Evolutionary conservation across 2,888 invertebrate species (phyloP).

Genomic region (Phaedon cochleariae): DNA sequence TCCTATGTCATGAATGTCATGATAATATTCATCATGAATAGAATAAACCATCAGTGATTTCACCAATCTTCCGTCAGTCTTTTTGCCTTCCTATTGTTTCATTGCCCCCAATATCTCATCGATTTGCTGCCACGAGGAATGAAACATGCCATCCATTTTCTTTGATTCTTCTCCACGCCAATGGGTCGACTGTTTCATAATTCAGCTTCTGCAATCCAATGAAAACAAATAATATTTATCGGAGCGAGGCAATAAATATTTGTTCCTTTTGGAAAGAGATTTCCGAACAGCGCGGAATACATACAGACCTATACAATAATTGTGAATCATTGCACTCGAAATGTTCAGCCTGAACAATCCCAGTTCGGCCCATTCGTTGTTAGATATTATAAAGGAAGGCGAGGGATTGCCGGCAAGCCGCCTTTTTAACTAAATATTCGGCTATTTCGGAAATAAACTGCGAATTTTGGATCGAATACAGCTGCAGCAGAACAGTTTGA

Average conservation of each 20-base stretch:
- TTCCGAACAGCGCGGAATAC: not conserved
- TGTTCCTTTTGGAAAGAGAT: not conserved
- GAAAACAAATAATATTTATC: slow-evolving; percentile 1
- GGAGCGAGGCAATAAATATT: not conserved
- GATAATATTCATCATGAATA: no score
- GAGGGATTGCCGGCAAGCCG: not conserved
- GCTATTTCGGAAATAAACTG: not conserved
- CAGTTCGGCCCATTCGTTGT: slow-evolving; percentile 46
- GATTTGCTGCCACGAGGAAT: no score
- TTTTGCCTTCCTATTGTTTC: no score
- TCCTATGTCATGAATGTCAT: no score
- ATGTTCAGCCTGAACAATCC: slow-evolving; percentile 41
- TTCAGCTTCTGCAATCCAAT: not conserved
- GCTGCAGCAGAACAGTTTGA: not conserved
- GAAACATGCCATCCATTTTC: not conserved
- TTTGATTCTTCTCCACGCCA: not conserved
- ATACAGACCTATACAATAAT: slow-evolving; percentile 9
- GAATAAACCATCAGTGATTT: no score
- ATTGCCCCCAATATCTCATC: no score
- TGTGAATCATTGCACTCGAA: slow-evolving; percentile 47
- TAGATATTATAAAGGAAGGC: slow-evolving; percentile 45
- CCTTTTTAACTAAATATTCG: not conserved
- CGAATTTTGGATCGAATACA: not conserved
- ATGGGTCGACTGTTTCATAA: not conserved
- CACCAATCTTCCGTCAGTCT: no score